A percentile compares a stretch with the other conserved stretches of the same genome.
Evolutionary conservation across 2,113 vertebrate genomes (phyloP).

Genomic region (Hypocryptadius cinnamomeus): DNA sequence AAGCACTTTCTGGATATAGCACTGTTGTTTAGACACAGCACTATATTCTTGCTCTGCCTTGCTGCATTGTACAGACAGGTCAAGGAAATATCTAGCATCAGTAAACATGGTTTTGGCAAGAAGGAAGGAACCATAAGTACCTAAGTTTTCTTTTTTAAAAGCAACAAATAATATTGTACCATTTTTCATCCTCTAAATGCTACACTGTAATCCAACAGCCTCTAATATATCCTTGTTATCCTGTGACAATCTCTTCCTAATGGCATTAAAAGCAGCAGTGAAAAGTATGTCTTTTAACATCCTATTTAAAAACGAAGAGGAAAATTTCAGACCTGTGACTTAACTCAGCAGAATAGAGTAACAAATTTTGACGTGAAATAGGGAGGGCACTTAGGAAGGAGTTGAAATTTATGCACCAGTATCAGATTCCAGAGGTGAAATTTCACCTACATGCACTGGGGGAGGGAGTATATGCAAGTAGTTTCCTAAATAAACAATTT

Average conservation of each 20-base stretch:
- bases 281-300: neutral
- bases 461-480: neutral
- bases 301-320: neutral
- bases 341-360: neutral
- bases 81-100: neutral
- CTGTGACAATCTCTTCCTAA: neutral
- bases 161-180: neutral
- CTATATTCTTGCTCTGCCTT: neutral
- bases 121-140: neutral
- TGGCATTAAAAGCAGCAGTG: neutral
- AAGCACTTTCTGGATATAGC: neutral
- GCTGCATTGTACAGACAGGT: neutral
- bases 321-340: neutral
- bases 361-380: neutral
- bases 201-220: neutral
- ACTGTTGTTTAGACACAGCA: neutral
- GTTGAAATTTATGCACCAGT: neutral
- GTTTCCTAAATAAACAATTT: neutral
- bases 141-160: neutral
- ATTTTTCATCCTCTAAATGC: neutral
- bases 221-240: neutral
- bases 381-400: neutral
- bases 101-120: neutral
- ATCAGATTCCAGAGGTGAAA: constrained; percentile 5
- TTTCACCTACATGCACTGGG: neutral